These are phyloP conservation scores for Pandemis cinnamomeana DNA, from an alignment of 2,888 invertebrate species.

Conservation along the genomic window DNA sequence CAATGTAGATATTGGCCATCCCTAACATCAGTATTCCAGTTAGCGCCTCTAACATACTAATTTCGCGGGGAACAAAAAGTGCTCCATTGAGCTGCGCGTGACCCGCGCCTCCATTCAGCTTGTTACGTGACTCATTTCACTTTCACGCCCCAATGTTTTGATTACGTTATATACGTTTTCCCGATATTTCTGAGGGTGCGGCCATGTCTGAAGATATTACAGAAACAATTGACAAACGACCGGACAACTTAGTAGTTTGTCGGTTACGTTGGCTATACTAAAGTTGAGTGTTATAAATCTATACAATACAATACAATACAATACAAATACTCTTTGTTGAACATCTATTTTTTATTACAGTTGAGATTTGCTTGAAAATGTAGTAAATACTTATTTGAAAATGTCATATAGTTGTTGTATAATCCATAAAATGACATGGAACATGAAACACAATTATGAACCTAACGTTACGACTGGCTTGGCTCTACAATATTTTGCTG, in stretches of 20 bases:
- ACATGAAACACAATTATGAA: no score
- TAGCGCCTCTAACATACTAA: constrained; percentile 24
- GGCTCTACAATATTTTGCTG: background rate
- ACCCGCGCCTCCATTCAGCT: constrained; percentile 13
- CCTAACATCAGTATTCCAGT: constrained; percentile 21
- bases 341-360: no score
- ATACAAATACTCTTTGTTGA: no score
- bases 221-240: background rate
- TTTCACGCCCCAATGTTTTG: constrained; percentile 37
- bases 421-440: no score
- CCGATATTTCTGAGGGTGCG: constrained; percentile 1
- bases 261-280: background rate
- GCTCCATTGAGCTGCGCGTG: constrained; percentile 17
- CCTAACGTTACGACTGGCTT: background rate
- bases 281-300: no score
- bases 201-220: background rate
- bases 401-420: no score
- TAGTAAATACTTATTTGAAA: no score
- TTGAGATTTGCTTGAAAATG: no score
- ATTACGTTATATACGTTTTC: constrained; percentile 21
- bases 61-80: constrained; percentile 24
- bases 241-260: no score
- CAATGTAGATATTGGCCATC: background rate
- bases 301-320: no score
- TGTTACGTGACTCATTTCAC: constrained; percentile 37